phyloP scores from a whole-genome alignment of 2,797 vertebrate genomes.

The Gobionotothen gibberifrons region DNA sequence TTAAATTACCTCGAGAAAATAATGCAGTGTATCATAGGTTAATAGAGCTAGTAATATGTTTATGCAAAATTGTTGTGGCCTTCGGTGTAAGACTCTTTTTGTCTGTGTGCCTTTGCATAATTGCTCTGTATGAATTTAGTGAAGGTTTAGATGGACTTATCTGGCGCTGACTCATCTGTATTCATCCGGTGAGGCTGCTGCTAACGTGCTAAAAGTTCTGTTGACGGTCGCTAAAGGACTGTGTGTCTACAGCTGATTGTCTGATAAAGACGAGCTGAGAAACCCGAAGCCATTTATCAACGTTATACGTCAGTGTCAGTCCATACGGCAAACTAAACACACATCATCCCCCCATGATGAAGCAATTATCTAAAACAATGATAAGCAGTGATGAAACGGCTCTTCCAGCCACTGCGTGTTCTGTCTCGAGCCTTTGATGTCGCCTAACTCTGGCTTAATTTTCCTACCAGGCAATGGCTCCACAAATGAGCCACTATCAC shows the following conservation, averaged over 20 bases:
- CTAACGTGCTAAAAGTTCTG: conserved; percentile 16
- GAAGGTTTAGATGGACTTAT: conserved; percentile 21
- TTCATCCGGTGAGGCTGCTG: conserved; percentile 19
- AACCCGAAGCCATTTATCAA: conserved; percentile 6
- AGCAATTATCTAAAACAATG: conserved; percentile 72
- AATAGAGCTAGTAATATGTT: conserved; percentile 33
- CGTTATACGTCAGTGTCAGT: conserved; percentile 17
- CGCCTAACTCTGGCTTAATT: conserved; percentile 49
- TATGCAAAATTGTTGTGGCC: conserved; percentile 20
- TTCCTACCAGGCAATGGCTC: conserved; percentile 41
- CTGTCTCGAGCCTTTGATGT: conserved; percentile 72
- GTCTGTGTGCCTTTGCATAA: conserved; percentile 38
- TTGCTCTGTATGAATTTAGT: conserved; percentile 23
- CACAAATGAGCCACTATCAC: conserved; percentile 48
- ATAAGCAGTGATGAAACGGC: conserved; percentile 73
- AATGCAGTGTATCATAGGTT: conserved; percentile 23
- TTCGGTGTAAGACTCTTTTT: conserved; percentile 20
- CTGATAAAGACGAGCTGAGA: conserved; percentile 16
- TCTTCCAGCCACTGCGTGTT: conserved; percentile 43
- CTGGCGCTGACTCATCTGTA: conserved; percentile 24
- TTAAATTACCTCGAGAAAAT: conserved; percentile 25
- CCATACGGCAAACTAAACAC: conserved; percentile 26
- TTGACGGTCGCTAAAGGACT: not conserved
- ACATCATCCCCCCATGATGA: conserved; percentile 39
- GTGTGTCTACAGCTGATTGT: conserved; percentile 12